Evolutionary conservation across 1,140 invertebrate genomes (phyloP).

Genomic region (Pantala flavescens): DNA sequence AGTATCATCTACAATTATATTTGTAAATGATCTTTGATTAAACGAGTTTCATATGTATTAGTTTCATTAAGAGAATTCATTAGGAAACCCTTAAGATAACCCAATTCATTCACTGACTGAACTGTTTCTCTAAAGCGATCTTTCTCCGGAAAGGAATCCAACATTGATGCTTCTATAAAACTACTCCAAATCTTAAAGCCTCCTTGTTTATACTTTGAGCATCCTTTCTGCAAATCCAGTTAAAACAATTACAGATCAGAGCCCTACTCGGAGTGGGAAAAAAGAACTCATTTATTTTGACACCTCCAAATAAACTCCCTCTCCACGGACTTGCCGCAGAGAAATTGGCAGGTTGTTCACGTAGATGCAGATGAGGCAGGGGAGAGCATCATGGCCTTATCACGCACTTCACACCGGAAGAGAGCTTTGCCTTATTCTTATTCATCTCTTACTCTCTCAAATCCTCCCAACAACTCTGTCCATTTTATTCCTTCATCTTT

Average conservation of each 20-base stretch:
- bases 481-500: too few relatives aligned
- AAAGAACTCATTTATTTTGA: neutral
- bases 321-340: neutral
- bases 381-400: neutral
- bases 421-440: slow-evolving; percentile 1
- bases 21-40: too few relatives aligned
- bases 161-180: too few relatives aligned
- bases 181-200: too few relatives aligned
- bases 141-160: too few relatives aligned
- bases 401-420: neutral
- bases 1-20: too few relatives aligned
- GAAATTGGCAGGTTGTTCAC: neutral
- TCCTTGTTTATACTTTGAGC: too few relatives aligned
- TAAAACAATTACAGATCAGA: neutral
- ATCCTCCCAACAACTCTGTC: neutral
- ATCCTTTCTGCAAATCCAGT: neutral
- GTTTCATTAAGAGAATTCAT: too few relatives aligned
- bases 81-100: too few relatives aligned
- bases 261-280: neutral
- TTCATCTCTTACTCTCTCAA: neutral
- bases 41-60: too few relatives aligned
- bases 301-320: slow-evolving; percentile 1
- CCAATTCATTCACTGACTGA: too few relatives aligned
- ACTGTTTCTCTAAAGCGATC: too few relatives aligned
- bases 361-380: neutral